Conservation (phyloP, 2,888 invertebrate genomes). For the Selenia dentaria region DNA sequence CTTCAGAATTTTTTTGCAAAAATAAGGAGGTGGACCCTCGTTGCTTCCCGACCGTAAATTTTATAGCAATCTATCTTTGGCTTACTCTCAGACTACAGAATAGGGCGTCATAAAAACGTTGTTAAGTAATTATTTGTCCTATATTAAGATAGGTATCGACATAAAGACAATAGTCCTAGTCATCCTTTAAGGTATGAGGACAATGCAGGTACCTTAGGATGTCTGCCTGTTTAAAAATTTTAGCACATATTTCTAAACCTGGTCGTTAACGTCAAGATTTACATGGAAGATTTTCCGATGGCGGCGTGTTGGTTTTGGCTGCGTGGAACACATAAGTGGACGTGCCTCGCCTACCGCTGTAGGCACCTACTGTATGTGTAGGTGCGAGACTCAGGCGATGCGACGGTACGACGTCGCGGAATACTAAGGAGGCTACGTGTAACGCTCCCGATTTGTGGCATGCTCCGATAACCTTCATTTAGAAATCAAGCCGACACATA, state of each 20-base stretch:
- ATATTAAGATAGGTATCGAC: no score
- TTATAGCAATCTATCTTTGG: no score
- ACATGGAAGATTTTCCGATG: constrained; percentile 79
- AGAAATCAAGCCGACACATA: constrained; percentile 77
- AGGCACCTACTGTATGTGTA: constrained; percentile 56
- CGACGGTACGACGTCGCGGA: constrained; percentile 59
- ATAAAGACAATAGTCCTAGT: neutral
- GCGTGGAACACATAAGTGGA: constrained; percentile 81
- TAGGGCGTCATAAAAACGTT: no score
- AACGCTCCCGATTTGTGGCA: constrained; percentile 78
- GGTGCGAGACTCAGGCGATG: constrained; percentile 70
- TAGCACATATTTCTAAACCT: constrained; percentile 74
- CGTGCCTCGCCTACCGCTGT: constrained; percentile 74
- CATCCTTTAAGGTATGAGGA: constrained; percentile 1
- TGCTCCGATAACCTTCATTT: constrained; percentile 83
- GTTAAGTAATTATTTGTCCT: no score
- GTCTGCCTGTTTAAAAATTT: constrained; percentile 64
- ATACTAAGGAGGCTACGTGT: constrained; percentile 78
- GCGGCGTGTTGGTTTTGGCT: constrained; percentile 75
- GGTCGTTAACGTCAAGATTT: constrained; percentile 82
- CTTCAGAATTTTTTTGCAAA: no score
- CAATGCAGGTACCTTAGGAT: constrained; percentile 21
- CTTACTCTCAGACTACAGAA: no score
- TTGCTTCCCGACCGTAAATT: no score
- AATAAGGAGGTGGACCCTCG: no score